Evolutionary conservation across 2,888 invertebrate genomes (phyloP), one percentile per base, ranked within the genome.

Genomic region (Hemicrepidius hirtus): DNA sequence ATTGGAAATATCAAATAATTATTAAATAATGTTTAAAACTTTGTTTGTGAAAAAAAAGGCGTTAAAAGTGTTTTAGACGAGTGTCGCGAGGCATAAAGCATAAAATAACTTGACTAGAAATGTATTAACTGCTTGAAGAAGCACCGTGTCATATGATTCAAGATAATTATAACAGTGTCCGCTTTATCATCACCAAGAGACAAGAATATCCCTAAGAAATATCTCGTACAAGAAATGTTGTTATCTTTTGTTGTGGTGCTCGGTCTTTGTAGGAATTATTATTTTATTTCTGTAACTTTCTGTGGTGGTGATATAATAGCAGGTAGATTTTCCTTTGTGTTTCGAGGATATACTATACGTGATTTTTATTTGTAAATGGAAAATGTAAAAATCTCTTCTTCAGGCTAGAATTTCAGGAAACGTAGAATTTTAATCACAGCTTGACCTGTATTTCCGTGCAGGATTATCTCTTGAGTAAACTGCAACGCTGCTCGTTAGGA

Each of bases 361-460:
- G n/a, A n/a, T n/a, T n/a, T n/a, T n/a, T n/a, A n/a, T n/a, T n/a
- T n/a, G n/a, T n/a, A n/a, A n/a, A n/a, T n/a, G 32, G 32, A 1
- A 6, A 5, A 2, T 32, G 32, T 6, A 4, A 28, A 28, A 32
- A 9, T 7, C 7, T 5, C 9, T 9, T 32, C 6, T 10, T 3
- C 12, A 21, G 4, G 5, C 7, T 12, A 21, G 21, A 1, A 20
- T 49, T 21, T 49, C 37, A 37, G 28, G 46, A 65, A 59, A 28
- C 46, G 46, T 67, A 49, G 59, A 67, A 67, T 67, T 53, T 59
- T 67, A 67, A 59, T 67, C 59, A 20, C 67, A 24, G 41, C 67
- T 67, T 59, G 67, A 67, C 67, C 67, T 37, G n/a, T n/a, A 57
- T 49, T 41, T 21, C 21, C 18, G 10, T 21, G 13, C 16, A 41